Evolutionary conservation across 1,140 invertebrate genomes (phyloP), one percentile per base, ranked within the genome.

Genomic region (Rhizoglyphus robini): DNA sequence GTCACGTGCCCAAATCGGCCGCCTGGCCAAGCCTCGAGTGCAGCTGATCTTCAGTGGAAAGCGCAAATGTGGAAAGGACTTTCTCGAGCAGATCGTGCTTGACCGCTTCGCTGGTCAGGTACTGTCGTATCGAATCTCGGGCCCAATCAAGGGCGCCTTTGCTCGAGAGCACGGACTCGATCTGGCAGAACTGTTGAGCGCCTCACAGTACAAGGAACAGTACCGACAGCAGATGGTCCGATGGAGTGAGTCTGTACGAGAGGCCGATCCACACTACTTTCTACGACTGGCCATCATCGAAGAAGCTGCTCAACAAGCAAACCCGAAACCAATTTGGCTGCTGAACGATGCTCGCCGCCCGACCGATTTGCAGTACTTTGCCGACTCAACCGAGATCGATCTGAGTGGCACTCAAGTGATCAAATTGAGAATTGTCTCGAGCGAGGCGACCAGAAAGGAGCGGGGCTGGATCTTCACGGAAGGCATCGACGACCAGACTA

Each of bases 311-410:
- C 15, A 38, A 27, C 15, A 5, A 20, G 25, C 15, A 13, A 20
- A 51, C 13, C 2, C 15, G 23, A 73, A 74, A 64, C 67, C 71
- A 60, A 70, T 91, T 62, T 86, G 92, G 84, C 88, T 97, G 69
- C 83, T 96, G 1, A 92, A 88, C 75, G 94, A 97, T 79, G 82
- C 88, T 31, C 77, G 94, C 72, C 81, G 93, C 69, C 84, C 83
- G 77, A 86, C 85, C 49, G 93, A 97, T 74, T 78, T 96, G 0
- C 72, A 81, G 65, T 96, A 86, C 83, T 2, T 20, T 8, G 11
- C 27, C 13, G 29, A 60, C 30, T 8, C 78, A 75, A 63, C 80
- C 4, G 60, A 65, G n/a, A 70, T 70, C 27, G 34, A 63, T 67
- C 60, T 60, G 79, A 70, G 85, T 85, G 78, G 75, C 77, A 13